phyloP scores from a whole-genome alignment of 2,797 vertebrate species.

The Diglossa cyanea region DNA sequence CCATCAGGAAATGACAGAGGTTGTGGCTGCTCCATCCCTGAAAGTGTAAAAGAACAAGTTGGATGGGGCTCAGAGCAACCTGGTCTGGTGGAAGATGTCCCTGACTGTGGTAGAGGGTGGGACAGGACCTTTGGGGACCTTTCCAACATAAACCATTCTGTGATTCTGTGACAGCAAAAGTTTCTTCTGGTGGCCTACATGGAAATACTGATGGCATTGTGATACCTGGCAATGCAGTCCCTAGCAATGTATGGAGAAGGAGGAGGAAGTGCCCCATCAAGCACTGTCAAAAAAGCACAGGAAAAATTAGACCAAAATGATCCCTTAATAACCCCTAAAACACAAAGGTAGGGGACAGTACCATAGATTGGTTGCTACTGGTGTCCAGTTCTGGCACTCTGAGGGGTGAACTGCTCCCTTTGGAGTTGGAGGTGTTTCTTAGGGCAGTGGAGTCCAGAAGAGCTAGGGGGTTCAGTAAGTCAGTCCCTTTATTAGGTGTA shows the following conservation, averaged over 20 bases:
- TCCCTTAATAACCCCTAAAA: neutral
- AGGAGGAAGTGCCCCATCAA: neutral
- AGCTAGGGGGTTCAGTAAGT: neutral
- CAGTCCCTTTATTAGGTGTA: neutral
- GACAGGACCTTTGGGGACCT: neutral
- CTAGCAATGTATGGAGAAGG: neutral
- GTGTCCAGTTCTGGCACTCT: fast-evolving
- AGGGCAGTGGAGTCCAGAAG: neutral
- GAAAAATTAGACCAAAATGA: neutral
- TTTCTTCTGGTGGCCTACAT: neutral
- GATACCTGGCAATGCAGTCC: neutral
- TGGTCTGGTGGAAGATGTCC: neutral
- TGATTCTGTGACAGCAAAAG: neutral
- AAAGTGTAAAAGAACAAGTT: neutral
- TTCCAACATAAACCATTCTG: neutral
- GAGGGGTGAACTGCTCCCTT: neutral
- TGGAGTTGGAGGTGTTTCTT: neutral
- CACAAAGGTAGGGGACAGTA: neutral
- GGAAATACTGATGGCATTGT: neutral
- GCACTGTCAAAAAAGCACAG: neutral
- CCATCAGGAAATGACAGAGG: neutral
- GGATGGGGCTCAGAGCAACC: neutral
- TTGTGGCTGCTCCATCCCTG: neutral
- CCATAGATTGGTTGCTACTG: fast-evolving
- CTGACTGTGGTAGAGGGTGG: neutral